Evolutionary conservation across 2,797 vertebrate genomes (phyloP), one percentile per base, ranked within the genome.

Genomic region (Poeciliopsis infans): DNA sequence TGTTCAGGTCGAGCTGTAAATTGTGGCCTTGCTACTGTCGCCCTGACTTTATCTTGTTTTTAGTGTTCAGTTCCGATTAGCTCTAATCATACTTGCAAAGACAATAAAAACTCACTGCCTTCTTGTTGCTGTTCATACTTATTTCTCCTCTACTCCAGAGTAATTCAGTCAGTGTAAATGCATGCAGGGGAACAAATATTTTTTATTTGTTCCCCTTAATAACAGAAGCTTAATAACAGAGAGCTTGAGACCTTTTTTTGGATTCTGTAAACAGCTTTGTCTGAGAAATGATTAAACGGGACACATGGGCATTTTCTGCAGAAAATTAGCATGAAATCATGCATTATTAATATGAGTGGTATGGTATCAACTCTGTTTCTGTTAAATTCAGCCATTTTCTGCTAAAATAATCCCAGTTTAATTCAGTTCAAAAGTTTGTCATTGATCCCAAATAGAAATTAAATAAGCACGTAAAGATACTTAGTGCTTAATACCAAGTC

Each of bases 1-100:
- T 45, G 36, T 76, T 66, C 13, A n/a, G 68, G 74, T 84, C 49
- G 73, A 71, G 77, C 49, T 43, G 69, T 59, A 75, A 73, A 75
- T 31, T 7, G 12, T 64, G 31, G 70, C 72, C 20, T 47, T 15
- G 11, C 76, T 51, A 28, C 43, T 20, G 13, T 66, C 23, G 28
- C 46, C 8, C 39, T 59, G 70, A 59, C 71, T 59, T 72, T n/a
- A 51, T 81, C 43, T 73, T 53, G 69, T 77, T 39, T 77, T 74
- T 72, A 39, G 69, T 33, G 15, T 51, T 71, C 39, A 47, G 46
- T n/a, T 82, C 41, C 61, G 57, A 79, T 77, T 77, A 79, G 31
- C 73, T 16, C 25, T 61, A 73, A 55, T 72, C 36, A 10, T 64
- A 76, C 49, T 28, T 66, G 59, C 68, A 55, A 11, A 28, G 18